Evolutionary conservation across 2,797 vertebrate genomes (phyloP).

Genomic region (Zalophus californianus): DNA sequence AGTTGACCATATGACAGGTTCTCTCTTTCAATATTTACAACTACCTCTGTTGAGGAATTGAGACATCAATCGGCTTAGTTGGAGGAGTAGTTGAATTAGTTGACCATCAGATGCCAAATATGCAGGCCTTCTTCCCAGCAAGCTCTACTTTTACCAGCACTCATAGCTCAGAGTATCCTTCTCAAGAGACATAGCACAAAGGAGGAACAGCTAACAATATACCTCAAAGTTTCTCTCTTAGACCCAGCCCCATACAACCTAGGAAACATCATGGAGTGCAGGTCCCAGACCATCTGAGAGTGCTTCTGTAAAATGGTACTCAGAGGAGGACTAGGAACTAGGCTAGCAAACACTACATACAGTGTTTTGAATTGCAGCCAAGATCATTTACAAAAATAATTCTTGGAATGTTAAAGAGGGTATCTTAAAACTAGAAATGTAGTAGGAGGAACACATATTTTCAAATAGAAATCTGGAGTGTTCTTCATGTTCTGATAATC

Average conservation of each 20-base stretch:
- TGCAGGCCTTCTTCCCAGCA: not conserved
- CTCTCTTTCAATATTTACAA: not conserved
- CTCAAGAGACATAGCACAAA: not conserved
- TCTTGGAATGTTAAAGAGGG: constrained; percentile 54
- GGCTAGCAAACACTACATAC: not conserved
- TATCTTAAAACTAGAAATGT: constrained; percentile 58
- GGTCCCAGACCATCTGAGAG: not conserved
- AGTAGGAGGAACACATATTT: constrained; percentile 60
- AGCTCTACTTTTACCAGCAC: not conserved
- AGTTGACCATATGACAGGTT: not conserved
- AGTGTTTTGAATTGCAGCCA: constrained; percentile 57
- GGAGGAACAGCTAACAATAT: not conserved
- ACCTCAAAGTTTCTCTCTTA: not conserved
- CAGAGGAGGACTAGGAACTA: not conserved
- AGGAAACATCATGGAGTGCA: not conserved
- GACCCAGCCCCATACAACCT: not conserved
- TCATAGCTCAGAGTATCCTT: not conserved
- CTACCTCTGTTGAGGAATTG: not conserved
- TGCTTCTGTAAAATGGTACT: not conserved
- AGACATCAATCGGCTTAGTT: not conserved
- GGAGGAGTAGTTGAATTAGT: not conserved
- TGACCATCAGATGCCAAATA: not conserved
- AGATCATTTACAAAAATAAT: constrained; percentile 63
- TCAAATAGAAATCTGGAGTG: constrained; percentile 27
- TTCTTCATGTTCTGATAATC: constrained; percentile 36